Base-by-base conservation (phyloP, 2,113 vertebrate genomes). In the Sander vitreus region DNA sequence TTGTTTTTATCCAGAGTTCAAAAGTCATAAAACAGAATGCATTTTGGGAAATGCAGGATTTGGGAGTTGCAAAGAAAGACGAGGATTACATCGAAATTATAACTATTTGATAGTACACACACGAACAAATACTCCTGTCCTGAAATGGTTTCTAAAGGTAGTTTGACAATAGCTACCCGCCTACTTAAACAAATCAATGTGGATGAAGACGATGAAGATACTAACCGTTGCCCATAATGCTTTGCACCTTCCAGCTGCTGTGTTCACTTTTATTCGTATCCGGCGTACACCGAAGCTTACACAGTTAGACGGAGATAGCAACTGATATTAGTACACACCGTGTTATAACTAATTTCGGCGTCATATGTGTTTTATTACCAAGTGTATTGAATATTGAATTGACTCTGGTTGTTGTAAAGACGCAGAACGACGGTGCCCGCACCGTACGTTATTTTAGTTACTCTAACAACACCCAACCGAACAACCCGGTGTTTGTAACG, bases 1-100 rank as follows among this genome's bases (percentile, higher is more conserved):
- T 95, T 97, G 95, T 97, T 96, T 96, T 96, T 94, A 96, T 95
- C 93, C 93, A 85, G 90, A 84, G 94, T 91, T 94, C 87, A 92
- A 86, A 91, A 83, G 92, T 83, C 58, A 51, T 33, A 10, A 60
- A 66, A 4, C 33, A 13, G 84, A 6, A 55, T 47, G 95, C 80
- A 93, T 89, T 23, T 15, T 84, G 93, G 97, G 96, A 95, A 89
- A 53, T 94, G 94, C 36, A 96, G 96, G 95, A 9, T 47, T 67
- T 60, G 4, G 0, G 7, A 1, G 23, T 43, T 12, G 1, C 1
- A 3, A 10, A 1, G 2, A 27, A 23, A 57, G 11, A 4, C 48
- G 1, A n/a, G 7, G 16, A 4, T 58, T 23, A 18, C 23, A 68
- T 8, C 21, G 39, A 3, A 43, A 43, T 36, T 57, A 3, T 43